Evolutionary conservation across 1,140 invertebrate genomes (phyloP), one percentile per base, ranked within the genome.

Genomic region (Dryas iulia): DNA sequence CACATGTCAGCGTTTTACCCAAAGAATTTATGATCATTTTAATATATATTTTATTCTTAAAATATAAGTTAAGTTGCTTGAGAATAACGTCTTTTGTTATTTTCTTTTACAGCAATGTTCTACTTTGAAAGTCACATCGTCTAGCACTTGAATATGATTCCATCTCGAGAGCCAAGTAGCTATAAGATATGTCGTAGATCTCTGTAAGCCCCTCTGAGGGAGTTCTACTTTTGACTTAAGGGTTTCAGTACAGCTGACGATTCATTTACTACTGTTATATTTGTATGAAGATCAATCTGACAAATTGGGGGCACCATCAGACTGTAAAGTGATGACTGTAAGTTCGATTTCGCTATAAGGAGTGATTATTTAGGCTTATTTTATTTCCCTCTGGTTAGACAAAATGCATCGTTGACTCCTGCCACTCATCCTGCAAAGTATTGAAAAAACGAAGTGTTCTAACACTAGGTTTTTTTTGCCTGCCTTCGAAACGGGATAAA

Each of bases 141-240:
- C 54, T 57, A 28, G 28, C 54, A 57, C 54, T 57, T 18, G 54
- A 57, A 57, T 57, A 14, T 28, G 54, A 57, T 57, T 57, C 24
- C 54, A 30, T 14, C 54, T 57, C 24, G 8, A 57, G 54, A 28
- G 23, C 23, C 12, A 30, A 57, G 25, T 28, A n/a, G n/a, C n/a
- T n/a, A 57, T 57, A 4, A 57, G 28, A 57, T 28, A 26, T 57
- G 54, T 21, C 7, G 14, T 10, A 57, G n/a, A 47, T 47, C 14
- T 14, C 35, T 18, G 14, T 47, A 47, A 47, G 26, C 26, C 54
- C 18, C 54, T 28, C 54, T 8, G 23, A 56, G 24, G n/a, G 54
- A 28, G n/a, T 57, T 28, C 54, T 10, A 57, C 54, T 57, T 6
- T 28, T 28, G 12, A 26, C 25, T 3, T 28, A 8, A 57, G 25